These are phyloP conservation scores for Pachymerium ferrugineum DNA, from an alignment of 2,888 invertebrate species.

Conservation along the genomic window DNA sequence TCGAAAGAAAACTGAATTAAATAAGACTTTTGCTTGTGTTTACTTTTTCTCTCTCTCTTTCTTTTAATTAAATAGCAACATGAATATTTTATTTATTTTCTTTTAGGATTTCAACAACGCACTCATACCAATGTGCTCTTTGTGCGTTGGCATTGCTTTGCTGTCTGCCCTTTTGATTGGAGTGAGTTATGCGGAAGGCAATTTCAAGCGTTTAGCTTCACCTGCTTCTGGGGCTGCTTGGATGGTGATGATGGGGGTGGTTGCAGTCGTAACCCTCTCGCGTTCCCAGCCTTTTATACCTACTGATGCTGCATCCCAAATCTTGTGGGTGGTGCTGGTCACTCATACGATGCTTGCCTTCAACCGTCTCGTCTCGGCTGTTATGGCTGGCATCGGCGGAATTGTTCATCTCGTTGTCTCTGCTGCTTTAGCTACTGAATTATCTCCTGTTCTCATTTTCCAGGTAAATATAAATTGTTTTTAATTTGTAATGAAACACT, in stretches of 20 bases:
- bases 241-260: slow-evolving; percentile 56
- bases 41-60: not conserved
- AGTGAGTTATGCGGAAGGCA: slow-evolving; percentile 37
- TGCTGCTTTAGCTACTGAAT: slow-evolving; percentile 48
- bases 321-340: slow-evolving; percentile 71
- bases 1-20: not conserved
- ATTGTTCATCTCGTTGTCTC: slow-evolving; percentile 62
- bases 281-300: slow-evolving; percentile 53
- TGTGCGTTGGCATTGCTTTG: slow-evolving; percentile 29
- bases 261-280: slow-evolving; percentile 58
- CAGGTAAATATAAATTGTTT: not conserved
- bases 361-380: slow-evolving; percentile 63
- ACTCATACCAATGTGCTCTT: not conserved
- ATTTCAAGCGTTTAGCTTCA: slow-evolving; percentile 37
- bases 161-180: slow-evolving; percentile 36
- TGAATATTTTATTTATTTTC: not conserved
- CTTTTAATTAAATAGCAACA: not conserved
- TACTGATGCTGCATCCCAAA: slow-evolving; percentile 53
- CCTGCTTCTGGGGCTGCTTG: slow-evolving; percentile 37
- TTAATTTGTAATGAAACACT: slow-evolving; percentile 47
- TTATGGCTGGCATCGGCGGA: slow-evolving; percentile 64
- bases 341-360: slow-evolving; percentile 81
- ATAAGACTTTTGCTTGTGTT: too few relatives aligned
- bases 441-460: not conserved
- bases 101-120: slow-evolving; percentile 31